Conservation (phyloP, 2,888 invertebrate genomes). For the Rapana venosa region DNA sequence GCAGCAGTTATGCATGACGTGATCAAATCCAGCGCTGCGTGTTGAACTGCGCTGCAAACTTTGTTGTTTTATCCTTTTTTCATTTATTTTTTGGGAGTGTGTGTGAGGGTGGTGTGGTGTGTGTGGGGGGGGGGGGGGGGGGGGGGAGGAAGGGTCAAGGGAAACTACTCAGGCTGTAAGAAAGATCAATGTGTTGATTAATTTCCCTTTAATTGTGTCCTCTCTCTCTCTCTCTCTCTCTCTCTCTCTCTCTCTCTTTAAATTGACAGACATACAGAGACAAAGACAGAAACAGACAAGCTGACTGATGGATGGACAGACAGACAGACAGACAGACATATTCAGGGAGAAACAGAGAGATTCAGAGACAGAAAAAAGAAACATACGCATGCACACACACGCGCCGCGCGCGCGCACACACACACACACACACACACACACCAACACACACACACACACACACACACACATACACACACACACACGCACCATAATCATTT, state of each 20-base stretch:
- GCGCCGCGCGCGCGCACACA: not conserved
- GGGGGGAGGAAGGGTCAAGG: too few species aligned
- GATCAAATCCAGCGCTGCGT: too few species aligned
- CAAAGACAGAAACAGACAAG: not conserved
- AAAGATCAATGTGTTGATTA: too few species aligned
- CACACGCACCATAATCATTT: not conserved
- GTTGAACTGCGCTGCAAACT: too few species aligned
- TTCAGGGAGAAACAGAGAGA: not conserved
- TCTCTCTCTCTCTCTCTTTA: too few species aligned
- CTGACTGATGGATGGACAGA: not conserved
- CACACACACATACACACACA: slow-evolving; percentile 13
- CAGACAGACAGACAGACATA: not conserved
- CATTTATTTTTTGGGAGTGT: too few species aligned
- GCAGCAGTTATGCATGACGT: too few species aligned
- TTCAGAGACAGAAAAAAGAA: not conserved
- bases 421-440: not conserved
- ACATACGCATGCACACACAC: not conserved
- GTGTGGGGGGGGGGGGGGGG: too few species aligned
- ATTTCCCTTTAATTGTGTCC: not conserved
- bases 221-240: not conserved
- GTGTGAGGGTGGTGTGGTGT: too few species aligned
- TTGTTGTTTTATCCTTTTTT: too few species aligned
- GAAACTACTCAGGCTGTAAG: too few species aligned
- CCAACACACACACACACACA: not conserved
- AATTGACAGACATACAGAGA: not conserved